phyloP scores from a whole-genome alignment of 2,888 invertebrate genomes.

The Eumacrocentrus americanus region DNA sequence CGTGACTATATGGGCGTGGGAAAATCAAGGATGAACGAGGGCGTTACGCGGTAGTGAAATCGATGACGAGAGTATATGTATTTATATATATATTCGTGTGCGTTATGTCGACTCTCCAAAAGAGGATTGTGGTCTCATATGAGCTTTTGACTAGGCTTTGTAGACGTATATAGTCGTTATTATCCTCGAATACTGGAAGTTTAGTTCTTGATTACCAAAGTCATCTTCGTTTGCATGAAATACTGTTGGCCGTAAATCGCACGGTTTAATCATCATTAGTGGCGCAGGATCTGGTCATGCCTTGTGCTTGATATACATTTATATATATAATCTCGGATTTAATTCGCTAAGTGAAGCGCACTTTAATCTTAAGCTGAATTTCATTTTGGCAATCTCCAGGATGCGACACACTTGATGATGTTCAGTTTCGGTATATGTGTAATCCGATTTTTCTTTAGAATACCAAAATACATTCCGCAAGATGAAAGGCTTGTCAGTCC shows the following conservation, averaged over 20 bases:
- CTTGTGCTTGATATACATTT: background rate
- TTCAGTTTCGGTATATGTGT: too few species aligned
- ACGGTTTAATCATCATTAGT: constrained; percentile 31
- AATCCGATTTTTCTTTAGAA: background rate
- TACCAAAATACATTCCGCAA: constrained; percentile 4
- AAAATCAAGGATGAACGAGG: constrained; percentile 19
- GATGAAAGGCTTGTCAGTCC: constrained; percentile 16
- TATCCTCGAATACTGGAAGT: background rate
- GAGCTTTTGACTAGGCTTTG: background rate
- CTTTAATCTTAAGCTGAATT: constrained; percentile 19
- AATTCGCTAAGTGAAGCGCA: constrained; percentile 22
- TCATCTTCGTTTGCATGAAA: constrained; percentile 29
- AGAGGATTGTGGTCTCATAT: background rate
- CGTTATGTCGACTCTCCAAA: background rate
- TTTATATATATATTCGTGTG: background rate
- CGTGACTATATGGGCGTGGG: constrained; percentile 30
- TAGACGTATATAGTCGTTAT: too few species aligned
- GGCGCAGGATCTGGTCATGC: background rate
- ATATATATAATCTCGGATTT: background rate
- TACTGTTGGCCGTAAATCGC: constrained; percentile 26
- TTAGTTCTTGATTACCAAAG: constrained; percentile 24
- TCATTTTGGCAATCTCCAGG: constrained; percentile 20
- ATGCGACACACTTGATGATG: background rate
- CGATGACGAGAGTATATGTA: constrained; percentile 14
- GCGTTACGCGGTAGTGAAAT: constrained; percentile 23